Evolutionary conservation across 2,888 invertebrate genomes (phyloP), one percentile per base, ranked within the genome.

Genomic region (Conops quadrifasciatus): DNA sequence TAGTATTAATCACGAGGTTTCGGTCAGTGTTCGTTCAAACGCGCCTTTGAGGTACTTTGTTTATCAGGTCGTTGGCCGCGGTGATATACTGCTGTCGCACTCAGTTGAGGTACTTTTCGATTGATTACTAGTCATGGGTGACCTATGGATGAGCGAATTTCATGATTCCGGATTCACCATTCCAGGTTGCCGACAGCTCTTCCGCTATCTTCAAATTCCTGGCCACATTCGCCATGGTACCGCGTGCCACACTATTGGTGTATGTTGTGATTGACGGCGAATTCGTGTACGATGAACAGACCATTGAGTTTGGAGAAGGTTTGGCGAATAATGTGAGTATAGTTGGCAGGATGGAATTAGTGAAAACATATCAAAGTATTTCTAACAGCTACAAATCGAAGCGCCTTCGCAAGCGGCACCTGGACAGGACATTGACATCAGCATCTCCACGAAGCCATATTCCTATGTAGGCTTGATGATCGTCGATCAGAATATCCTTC

Each of bases 401-500:
- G 87, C 92, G 0, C 89, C 89, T 2, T 74, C 88, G 3, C 90
- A 91, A 82, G 91, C 91, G 0, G 90, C 91, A 47, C 96, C 96
- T 0, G 94, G 93, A 59, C 90, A 92, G 51, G 89, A 92, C 74
- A 91, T 97, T 9, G 93, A 94, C 78, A 88, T 98, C 19, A 89
- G 90, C 0, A 91, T 97, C 59, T 88, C 89, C 15, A 92, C 97
- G 0, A 94, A 93, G 79, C 92, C 96, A 0, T 93, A 95, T 79
- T 95, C 97, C 0, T 92, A 92, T 78, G 92, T 97, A 24, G 96
- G 95, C 4, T 86, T 98, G n/a, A 88, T 97, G 80, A 96, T 95
- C 0, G 92, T 95, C 2, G 97, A 98, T 86, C 92, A 95, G 83
- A 92, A 92, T 81, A 92, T 94, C 1, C 84, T 91, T 9, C 84